phyloP scores from a whole-genome alignment of 1,140 invertebrate genomes.

The Diploscapter pachys region DNA sequence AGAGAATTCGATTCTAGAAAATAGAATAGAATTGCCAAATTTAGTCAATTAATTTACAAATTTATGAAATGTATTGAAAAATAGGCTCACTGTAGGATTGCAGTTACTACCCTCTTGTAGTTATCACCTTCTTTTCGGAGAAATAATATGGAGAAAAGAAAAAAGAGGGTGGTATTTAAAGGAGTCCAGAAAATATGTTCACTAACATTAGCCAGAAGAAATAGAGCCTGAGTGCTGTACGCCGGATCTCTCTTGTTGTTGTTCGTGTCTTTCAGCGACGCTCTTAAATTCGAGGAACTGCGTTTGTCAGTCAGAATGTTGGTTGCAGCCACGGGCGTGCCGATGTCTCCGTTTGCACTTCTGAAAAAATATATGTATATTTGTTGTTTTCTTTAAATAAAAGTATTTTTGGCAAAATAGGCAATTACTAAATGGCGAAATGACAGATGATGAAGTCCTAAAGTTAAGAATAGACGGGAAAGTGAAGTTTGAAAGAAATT shows the following conservation, averaged over 20 bases:
- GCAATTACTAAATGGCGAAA: too few relatives aligned
- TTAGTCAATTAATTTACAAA: too few relatives aligned
- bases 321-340: slow-evolving; percentile 14
- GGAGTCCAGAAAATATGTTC: not conserved
- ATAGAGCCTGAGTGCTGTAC: slow-evolving; percentile 71
- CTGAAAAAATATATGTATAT: slow-evolving; percentile 19
- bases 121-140: too few relatives aligned
- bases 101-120: too few relatives aligned
- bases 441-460: not conserved
- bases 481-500: slow-evolving; percentile 38
- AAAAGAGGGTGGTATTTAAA: not conserved
- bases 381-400: not conserved
- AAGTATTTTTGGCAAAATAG: not conserved
- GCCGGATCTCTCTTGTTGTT: slow-evolving; percentile 59
- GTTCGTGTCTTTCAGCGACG: slow-evolving; percentile 37
- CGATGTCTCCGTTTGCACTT: slow-evolving; percentile 22
- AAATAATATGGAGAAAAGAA: not conserved
- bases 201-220: slow-evolving; percentile 70
- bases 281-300: slow-evolving; percentile 42
- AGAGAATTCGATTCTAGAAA: not conserved
- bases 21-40: too few relatives aligned
- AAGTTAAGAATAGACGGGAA: not conserved
- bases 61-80: too few relatives aligned
- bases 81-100: too few relatives aligned
- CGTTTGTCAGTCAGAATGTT: slow-evolving; percentile 26